phyloP scores from a whole-genome alignment of 2,888 invertebrate genomes.

The Meliscaeva auricollis region DNA sequence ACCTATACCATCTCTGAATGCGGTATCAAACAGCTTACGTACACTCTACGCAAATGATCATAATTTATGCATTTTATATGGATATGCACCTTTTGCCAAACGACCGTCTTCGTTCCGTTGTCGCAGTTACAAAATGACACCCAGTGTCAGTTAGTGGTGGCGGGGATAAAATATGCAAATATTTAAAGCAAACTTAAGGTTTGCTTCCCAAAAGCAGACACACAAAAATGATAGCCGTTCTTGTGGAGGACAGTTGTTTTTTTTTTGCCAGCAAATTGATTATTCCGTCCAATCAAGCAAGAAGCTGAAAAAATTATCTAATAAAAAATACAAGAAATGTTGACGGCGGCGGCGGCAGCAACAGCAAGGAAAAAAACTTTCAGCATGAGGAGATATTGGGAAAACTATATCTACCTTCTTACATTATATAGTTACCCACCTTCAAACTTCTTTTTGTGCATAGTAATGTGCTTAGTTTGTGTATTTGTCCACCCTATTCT shows the following conservation, averaged over 20 bases:
- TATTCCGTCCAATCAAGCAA: slow-evolving; percentile 54
- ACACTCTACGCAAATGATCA: slow-evolving; percentile 55
- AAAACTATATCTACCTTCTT: slow-evolving; percentile 6
- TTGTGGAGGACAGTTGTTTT: slow-evolving; percentile 6
- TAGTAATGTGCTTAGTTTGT: slow-evolving; percentile 35
- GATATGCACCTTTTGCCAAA: slow-evolving; percentile 66
- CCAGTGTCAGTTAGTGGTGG: slow-evolving; percentile 4
- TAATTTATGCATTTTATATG: slow-evolving; percentile 76
- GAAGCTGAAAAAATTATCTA: slow-evolving; percentile 26
- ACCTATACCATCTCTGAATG: slow-evolving; percentile 1
- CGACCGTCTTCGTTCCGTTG: slow-evolving; percentile 34
- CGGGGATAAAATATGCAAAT: slow-evolving; percentile 66
- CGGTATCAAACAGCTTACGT: slow-evolving; percentile 64
- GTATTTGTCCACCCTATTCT: slow-evolving; percentile 12
- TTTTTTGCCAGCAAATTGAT: slow-evolving; percentile 43
- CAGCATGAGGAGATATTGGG: slow-evolving; percentile 8
- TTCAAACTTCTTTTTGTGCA: slow-evolving; percentile 12
- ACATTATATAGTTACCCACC: too few relatives aligned
- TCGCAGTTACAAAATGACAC: slow-evolving; percentile 41
- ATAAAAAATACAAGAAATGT: slow-evolving; percentile 65
- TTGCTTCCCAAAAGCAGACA: slow-evolving; percentile 1
- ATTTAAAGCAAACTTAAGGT: slow-evolving; percentile 44
- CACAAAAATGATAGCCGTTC: slow-evolving; percentile 15
- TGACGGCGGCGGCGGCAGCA: too few relatives aligned
- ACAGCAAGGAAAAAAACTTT: slow-evolving; percentile 12